Percentiles rank a stretch among this genome's conserved stretches.
These are phyloP conservation scores for Entomobrya multifasciata DNA, from an alignment of 2,888 invertebrate genomes.

Conservation along the genomic window DNA sequence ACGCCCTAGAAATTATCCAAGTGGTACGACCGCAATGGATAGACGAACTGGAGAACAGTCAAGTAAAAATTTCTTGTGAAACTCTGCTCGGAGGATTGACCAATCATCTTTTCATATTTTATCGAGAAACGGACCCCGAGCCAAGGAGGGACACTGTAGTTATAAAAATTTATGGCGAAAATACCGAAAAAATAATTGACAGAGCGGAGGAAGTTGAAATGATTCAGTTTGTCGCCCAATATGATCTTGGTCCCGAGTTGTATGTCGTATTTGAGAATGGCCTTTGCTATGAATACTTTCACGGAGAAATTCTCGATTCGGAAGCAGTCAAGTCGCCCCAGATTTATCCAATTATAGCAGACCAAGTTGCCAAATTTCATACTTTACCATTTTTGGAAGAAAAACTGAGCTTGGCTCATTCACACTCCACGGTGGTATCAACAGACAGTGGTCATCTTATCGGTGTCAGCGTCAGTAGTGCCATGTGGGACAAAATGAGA, in stretches of 20 bases:
- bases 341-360: conserved; percentile 89
- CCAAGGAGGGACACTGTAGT: conserved; percentile 88
- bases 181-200: conserved; percentile 95
- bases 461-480: background rate
- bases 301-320: conserved; percentile 88
- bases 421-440: too few species aligned
- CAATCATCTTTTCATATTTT: conserved; percentile 88
- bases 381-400: background rate
- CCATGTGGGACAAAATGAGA: background rate
- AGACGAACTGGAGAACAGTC: background rate
- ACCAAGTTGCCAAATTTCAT: conserved; percentile 86
- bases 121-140: conserved; percentile 80
- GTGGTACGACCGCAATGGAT: background rate
- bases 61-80: background rate
- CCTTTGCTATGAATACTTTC: conserved; percentile 92
- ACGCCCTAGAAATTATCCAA: too few species aligned
- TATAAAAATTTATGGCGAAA: conserved; percentile 94
- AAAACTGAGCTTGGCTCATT: too few species aligned
- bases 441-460: background rate
- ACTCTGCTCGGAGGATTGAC: conserved; percentile 94
- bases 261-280: conserved; percentile 97
- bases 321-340: conserved; percentile 85
- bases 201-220: conserved; percentile 88
- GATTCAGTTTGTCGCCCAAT: conserved; percentile 85
- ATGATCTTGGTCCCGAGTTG: conserved; percentile 90